These are phyloP conservation scores for Verasper variegatus DNA, from an alignment of 2,113 vertebrate species.

Conservation along the genomic window DNA sequence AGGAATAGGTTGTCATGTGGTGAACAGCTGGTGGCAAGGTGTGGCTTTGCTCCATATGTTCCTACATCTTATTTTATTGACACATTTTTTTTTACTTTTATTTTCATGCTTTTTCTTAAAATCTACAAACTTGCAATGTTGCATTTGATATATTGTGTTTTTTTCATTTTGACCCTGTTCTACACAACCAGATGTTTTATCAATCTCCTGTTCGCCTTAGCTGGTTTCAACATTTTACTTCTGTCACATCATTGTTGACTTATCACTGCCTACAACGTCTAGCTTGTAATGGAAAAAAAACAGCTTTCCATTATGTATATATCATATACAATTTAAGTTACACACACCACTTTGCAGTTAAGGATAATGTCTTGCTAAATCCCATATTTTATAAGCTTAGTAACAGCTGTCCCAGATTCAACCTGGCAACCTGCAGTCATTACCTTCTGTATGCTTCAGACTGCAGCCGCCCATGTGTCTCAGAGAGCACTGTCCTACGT, in stretches of 20 bases:
- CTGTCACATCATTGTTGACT: not conserved
- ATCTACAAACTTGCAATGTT: not conserved
- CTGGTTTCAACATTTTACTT: not conserved
- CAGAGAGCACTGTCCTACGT: constrained; percentile 8
- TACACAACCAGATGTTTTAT: not conserved
- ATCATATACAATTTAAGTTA: not conserved
- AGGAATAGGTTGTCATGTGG: not conserved
- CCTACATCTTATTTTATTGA: no score
- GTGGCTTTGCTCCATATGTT: no score
- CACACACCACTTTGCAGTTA: not conserved
- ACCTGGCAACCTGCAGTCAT: constrained; percentile 22
- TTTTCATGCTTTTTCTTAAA: not conserved
- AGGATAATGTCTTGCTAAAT: not conserved
- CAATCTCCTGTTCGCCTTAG: not conserved
- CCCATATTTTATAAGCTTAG: constrained; percentile 26
- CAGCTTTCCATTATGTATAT: not conserved
- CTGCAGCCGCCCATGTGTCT: constrained; percentile 16
- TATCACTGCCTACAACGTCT: not conserved
- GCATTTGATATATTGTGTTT: not conserved
- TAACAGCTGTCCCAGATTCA: constrained; percentile 30
- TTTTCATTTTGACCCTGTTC: not conserved
- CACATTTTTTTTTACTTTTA: not conserved
- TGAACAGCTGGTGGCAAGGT: not conserved
- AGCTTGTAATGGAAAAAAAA: not conserved
- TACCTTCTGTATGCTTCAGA: constrained; percentile 19